These are phyloP conservation scores for Lepilemur ruficaudatus DNA, from an alignment of 2,797 vertebrate genomes.

Conservation along the genomic window DNA sequence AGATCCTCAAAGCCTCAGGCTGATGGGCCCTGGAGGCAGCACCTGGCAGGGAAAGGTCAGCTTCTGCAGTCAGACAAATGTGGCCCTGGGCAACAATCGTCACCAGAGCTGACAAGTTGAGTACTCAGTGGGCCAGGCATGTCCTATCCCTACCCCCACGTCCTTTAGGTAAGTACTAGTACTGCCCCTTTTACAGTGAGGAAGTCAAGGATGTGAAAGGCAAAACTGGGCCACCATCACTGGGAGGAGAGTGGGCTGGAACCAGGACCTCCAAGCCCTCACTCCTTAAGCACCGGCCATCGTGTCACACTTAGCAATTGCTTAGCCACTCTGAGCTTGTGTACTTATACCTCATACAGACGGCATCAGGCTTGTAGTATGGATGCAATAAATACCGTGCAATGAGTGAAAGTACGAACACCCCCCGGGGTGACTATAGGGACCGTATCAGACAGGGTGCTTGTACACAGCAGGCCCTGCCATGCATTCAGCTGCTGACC, in stretches of 20 bases:
- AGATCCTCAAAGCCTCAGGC: fast-evolving
- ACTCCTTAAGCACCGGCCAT: too few relatives aligned
- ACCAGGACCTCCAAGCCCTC: too few relatives aligned
- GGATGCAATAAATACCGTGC: background rate
- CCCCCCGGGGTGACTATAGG: too few relatives aligned
- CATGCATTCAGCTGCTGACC: background rate
- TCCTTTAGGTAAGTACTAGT: background rate
- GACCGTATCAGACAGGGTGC: background rate
- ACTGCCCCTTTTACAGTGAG: background rate
- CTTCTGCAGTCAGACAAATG: background rate
- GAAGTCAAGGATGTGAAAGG: background rate
- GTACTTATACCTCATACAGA: too few relatives aligned
- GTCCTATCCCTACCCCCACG: background rate
- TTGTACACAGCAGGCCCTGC: too few relatives aligned
- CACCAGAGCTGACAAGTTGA: background rate
- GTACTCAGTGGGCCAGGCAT: fast-evolving
- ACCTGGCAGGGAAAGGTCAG: background rate
- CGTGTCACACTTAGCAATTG: background rate
- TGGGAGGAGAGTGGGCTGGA: background rate
- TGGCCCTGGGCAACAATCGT: background rate
- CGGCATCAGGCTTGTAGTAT: fast-evolving
- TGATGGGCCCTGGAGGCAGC: background rate
- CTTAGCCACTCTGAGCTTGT: background rate
- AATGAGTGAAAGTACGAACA: background rate
- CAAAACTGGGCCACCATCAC: background rate